phyloP scores from a whole-genome alignment of 2,113 vertebrate genomes.

The Vanacampus margaritifer region DNA sequence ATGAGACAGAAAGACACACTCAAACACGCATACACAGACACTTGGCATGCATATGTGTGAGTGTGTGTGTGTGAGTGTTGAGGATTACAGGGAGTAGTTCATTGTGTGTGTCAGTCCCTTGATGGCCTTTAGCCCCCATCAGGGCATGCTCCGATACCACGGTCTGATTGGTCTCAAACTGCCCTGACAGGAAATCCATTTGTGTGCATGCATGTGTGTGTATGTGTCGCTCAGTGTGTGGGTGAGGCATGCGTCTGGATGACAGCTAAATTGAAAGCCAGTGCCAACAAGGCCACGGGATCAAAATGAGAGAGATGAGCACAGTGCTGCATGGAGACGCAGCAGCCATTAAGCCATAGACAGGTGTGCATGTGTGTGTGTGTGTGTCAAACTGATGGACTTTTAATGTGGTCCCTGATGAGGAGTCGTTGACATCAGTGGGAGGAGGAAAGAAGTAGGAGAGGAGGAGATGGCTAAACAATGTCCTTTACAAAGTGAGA shows the following conservation, averaged over 20 bases:
- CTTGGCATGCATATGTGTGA: conserved; percentile 14
- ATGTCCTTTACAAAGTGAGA: conserved; percentile 34
- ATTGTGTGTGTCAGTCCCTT: conserved; percentile 49
- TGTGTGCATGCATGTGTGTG: conserved; percentile 20
- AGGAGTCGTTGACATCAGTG: conserved; percentile 56
- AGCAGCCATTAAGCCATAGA: conserved; percentile 57
- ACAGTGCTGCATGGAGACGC: conserved; percentile 36
- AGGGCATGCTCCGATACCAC: conserved; percentile 58
- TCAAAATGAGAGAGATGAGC: conserved; percentile 66
- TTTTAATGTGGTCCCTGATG: conserved; percentile 69
- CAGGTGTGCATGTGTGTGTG: conserved; percentile 38
- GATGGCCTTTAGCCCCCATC: conserved; percentile 62
- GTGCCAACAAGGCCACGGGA: conserved; percentile 65
- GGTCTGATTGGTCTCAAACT: conserved; percentile 70
- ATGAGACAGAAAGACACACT: conserved; percentile 8
- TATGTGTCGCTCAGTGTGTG: not conserved
- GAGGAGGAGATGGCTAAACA: conserved; percentile 33
- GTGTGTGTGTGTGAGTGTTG: conserved; percentile 10
- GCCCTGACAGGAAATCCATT: conserved; percentile 70
- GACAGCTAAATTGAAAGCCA: conserved; percentile 70
- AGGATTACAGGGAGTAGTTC: conserved; percentile 33
- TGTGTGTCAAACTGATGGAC: conserved; percentile 59
- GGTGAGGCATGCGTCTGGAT: conserved; percentile 55
- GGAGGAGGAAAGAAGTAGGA: conserved; percentile 33
- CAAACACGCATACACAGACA: not conserved